Evolutionary conservation across 1,140 invertebrate species (phyloP), one percentile per base, ranked within the genome.

Genomic region (Nomia melanderi): DNA sequence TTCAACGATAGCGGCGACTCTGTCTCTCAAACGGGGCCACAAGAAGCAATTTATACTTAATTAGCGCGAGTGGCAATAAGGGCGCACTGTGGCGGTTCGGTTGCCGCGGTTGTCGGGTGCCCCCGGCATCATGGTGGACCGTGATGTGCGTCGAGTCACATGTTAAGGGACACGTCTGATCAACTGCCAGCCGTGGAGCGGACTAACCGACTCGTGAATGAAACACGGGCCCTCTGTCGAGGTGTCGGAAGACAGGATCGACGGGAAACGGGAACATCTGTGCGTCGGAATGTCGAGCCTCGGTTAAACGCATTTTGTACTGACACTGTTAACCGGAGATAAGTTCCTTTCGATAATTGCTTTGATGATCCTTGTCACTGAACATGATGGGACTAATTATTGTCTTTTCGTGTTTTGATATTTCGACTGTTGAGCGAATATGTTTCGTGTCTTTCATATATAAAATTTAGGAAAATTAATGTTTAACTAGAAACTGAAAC

Each of bases 11-110:
- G 70, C 67, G 71, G 36, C 17, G 5, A 27, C 66, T 72, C 65
- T 44, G 25, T 27, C 25, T 27, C 23, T n/a, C 14, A 25, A n/a
- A 20, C 39, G 31, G 2, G 29, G 41, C 47, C 39, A 36, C 73
- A 86, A 79, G 82, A 82, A 82, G 81, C 84, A 86, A 86, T 86
- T 86, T 86, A 86, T 86, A 86, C 66, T 86, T 84, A 86, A 86
- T 86, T 86, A 86, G 73, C 71, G 65, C 76, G 84, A 82, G 82
- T 76, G 66, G 79, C 71, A 79, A 64, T 75, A 60, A 78, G 63
- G 53, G 81, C 57, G 64, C 67, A 82, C 76, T 85, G 78, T 79
- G 73, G 63, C 72, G 59, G 78, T 36, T 74, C 82, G 8, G 82
- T 82, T 79, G 53, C 65, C 39, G 12, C 39, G 47, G 6, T 20